These are phyloP conservation scores for Numenius phaeopus DNA, from an alignment of 2,797 vertebrate genomes.

Conservation along the genomic window DNA sequence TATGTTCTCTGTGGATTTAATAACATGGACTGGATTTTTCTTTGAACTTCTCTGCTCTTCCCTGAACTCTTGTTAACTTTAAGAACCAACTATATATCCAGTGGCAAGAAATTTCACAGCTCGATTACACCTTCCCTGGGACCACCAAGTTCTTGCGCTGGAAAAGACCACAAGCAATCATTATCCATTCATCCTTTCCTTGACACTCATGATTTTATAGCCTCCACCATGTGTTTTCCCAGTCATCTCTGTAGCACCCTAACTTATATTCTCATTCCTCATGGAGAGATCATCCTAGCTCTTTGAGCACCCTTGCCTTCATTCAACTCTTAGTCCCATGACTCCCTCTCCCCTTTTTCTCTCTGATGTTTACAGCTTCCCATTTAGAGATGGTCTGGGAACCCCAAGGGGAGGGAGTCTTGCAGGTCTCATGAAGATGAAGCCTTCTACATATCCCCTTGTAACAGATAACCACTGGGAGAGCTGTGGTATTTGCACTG, in stretches of 20 bases:
- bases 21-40: background rate
- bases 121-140: background rate
- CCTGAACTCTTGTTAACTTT: background rate
- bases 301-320: background rate
- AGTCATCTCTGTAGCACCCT: background rate
- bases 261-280: background rate
- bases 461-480: background rate
- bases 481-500: background rate
- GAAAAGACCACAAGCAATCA: background rate
- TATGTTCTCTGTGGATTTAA: background rate
- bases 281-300: background rate
- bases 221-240: background rate
- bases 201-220: background rate
- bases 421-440: background rate
- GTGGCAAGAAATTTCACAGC: background rate
- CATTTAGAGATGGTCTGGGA: background rate
- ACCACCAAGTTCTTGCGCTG: background rate
- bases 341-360: background rate
- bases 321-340: background rate
- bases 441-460: background rate
- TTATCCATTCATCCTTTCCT: background rate
- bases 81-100: fast-evolving
- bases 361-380: background rate
- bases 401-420: background rate
- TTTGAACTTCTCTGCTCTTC: conserved; percentile 1